Evolutionary conservation across 2,797 vertebrate species (phyloP).

Genomic region (Gila robusta): DNA sequence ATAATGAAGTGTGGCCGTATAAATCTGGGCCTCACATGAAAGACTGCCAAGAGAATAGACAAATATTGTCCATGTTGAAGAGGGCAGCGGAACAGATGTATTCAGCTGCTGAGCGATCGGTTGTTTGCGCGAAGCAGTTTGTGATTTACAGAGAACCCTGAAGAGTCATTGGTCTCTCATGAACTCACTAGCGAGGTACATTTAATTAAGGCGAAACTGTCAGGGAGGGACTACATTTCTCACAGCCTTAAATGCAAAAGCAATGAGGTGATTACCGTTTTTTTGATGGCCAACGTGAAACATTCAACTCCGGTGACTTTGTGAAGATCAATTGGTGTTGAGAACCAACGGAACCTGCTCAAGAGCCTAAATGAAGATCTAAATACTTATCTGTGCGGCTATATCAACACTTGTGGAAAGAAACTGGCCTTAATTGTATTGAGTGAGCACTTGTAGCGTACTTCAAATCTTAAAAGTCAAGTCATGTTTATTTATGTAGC

Average conservation of each 20-base stretch:
- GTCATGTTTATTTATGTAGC: neutral
- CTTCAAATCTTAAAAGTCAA: neutral
- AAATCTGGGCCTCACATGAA: conserved; percentile 57
- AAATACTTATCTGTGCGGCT: neutral
- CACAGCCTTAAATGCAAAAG: conserved; percentile 55
- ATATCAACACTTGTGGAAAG: neutral
- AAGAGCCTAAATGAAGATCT: neutral
- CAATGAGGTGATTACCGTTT: conserved; percentile 56
- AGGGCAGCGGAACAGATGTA: conserved; percentile 44
- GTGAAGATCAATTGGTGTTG: neutral
- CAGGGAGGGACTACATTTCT: conserved; percentile 58
- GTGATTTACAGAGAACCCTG: conserved; percentile 59
- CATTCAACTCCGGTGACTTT: conserved; percentile 38
- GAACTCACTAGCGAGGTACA: conserved; percentile 39
- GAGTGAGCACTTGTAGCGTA: neutral
- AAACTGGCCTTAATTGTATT: neutral
- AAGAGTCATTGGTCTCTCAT: conserved; percentile 53
- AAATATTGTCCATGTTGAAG: conserved; percentile 48
- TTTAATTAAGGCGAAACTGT: conserved; percentile 64
- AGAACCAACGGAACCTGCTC: neutral
- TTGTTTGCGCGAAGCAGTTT: conserved; percentile 44
- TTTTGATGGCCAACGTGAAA: conserved; percentile 33
- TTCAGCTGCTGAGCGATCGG: conserved; percentile 48
- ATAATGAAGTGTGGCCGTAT: conserved; percentile 55
- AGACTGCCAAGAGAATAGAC: conserved; percentile 50